A percentile compares a stretch with the other conserved stretches of the same genome.
These are phyloP conservation scores for Panulirus ornatus DNA, from an alignment of 1,140 invertebrate species.

Conservation along the genomic window DNA sequence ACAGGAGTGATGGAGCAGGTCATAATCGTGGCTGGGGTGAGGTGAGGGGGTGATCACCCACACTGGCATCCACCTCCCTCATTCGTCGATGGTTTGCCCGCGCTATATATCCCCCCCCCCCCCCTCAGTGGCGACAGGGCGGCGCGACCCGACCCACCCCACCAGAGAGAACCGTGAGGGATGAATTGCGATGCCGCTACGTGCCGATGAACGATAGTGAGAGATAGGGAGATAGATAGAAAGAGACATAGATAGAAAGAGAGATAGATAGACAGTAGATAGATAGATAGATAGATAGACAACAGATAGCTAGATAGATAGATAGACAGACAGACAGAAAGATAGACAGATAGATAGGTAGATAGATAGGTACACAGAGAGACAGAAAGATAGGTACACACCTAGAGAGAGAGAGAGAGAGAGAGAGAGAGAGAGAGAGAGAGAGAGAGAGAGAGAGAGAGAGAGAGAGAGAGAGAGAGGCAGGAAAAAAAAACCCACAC, in stretches of 20 bases:
- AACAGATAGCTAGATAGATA: not conserved
- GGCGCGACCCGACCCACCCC: too few species aligned
- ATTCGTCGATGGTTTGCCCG: too few species aligned
- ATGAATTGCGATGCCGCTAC: not conserved
- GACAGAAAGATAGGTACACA: not conserved
- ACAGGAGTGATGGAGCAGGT: too few species aligned
- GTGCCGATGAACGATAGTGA: too few species aligned
- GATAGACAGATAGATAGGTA: not conserved
- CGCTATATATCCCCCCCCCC: too few species aligned
- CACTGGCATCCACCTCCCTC: too few species aligned
- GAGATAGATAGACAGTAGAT: not conserved
- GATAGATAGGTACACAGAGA: not conserved
- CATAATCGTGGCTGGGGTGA: too few species aligned
- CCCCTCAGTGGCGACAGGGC: too few species aligned
- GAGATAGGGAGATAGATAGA: not conserved
- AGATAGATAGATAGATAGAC: not conserved
- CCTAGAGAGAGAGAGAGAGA: not conserved
- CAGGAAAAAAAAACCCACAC: not conserved
- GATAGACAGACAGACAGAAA: not conserved
- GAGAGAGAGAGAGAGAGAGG: not conserved
- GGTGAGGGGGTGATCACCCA: too few species aligned
- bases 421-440: conserved; percentile 23
- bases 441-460: conserved; percentile 21
- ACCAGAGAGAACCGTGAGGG: not conserved
- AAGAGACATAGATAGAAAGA: not conserved